Conservation (phyloP, 2,797 vertebrate species). For the Apogon talboti region DNA sequence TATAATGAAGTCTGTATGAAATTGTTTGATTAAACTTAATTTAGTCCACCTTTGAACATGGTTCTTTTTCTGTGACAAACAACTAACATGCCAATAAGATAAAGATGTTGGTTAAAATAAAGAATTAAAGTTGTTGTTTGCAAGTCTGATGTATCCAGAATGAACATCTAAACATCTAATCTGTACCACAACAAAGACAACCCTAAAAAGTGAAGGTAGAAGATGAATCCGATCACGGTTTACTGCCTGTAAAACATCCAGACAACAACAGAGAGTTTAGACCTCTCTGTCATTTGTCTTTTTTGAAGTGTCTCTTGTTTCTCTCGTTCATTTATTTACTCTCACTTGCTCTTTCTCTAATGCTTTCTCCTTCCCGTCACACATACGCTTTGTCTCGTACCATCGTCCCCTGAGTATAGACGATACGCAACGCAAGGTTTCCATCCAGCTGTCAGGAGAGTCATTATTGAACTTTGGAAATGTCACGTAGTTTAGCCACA, state of each 20-base stretch:
- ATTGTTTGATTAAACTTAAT: neutral
- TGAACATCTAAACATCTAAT: conserved; percentile 20
- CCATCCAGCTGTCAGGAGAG: conserved; percentile 53
- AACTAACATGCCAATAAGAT: neutral
- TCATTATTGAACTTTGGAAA: conserved; percentile 59
- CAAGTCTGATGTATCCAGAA: conserved; percentile 8
- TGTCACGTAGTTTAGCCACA: conserved; percentile 14
- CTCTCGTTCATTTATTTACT: conserved; percentile 15
- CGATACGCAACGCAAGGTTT: conserved; percentile 46
- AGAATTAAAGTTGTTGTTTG: conserved; percentile 17
- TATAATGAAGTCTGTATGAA: too few relatives aligned
- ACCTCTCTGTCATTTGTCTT: neutral
- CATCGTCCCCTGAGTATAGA: conserved; percentile 57
- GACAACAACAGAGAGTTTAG: neutral
- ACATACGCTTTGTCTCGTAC: conserved; percentile 49
- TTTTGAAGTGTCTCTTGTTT: conserved; percentile 24
- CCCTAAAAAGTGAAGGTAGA: conserved; percentile 7
- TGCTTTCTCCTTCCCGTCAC: conserved; percentile 47
- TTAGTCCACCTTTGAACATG: neutral
- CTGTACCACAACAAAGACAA: conserved; percentile 38
- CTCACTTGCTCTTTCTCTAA: conserved; percentile 29
- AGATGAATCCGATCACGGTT: neutral
- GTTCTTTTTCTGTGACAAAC: too few relatives aligned
- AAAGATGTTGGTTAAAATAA: neutral
- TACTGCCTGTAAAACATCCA: too few relatives aligned